These are phyloP conservation scores for Morone chrysops DNA, from an alignment of 2,113 vertebrate species.

Conservation along the genomic window DNA sequence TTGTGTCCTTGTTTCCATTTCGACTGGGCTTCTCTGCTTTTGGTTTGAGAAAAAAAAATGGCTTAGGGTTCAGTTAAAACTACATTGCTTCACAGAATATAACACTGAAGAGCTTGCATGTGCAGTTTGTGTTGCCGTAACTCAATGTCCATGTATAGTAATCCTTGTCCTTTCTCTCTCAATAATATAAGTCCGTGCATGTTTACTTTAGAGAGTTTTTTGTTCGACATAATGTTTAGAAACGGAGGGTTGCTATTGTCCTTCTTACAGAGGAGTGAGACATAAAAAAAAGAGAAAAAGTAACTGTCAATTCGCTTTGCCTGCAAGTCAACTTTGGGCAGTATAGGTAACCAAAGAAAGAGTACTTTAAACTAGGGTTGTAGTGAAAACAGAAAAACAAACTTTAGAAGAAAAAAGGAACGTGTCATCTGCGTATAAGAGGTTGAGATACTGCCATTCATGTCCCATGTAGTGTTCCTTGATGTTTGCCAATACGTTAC, in stretches of 20 bases:
- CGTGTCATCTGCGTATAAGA: constrained; percentile 75
- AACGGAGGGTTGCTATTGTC: constrained; percentile 62
- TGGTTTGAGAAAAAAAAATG: constrained; percentile 38
- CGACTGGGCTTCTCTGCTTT: constrained; percentile 47
- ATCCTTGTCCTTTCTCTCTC: constrained; percentile 63
- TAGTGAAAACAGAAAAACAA: constrained; percentile 63
- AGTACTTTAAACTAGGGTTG: constrained; percentile 73
- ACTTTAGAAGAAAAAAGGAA: constrained; percentile 63
- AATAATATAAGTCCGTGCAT: constrained; percentile 73
- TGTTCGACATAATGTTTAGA: constrained; percentile 57
- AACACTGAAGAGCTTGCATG: constrained; percentile 81
- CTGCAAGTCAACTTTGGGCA: constrained; percentile 84
- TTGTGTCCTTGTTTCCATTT: constrained; percentile 38
- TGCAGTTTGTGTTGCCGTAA: constrained; percentile 84
- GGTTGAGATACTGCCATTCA: constrained; percentile 88
- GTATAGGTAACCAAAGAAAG: constrained; percentile 87
- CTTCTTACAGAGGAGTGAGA: constrained; percentile 48
- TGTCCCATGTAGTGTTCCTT: constrained; percentile 84
- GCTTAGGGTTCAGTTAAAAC: constrained; percentile 55
- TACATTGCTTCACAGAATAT: constrained; percentile 54
- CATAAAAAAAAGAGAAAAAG: constrained; percentile 40
- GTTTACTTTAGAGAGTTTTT: constrained; percentile 76
- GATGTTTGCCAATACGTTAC: constrained; percentile 88
- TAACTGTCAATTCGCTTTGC: constrained; percentile 71
- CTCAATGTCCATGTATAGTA: constrained; percentile 78